A percentile compares a stretch with the other conserved stretches of the same genome.
phyloP scores from a whole-genome alignment of 2,113 vertebrate species.

The Promerops cafer region DNA sequence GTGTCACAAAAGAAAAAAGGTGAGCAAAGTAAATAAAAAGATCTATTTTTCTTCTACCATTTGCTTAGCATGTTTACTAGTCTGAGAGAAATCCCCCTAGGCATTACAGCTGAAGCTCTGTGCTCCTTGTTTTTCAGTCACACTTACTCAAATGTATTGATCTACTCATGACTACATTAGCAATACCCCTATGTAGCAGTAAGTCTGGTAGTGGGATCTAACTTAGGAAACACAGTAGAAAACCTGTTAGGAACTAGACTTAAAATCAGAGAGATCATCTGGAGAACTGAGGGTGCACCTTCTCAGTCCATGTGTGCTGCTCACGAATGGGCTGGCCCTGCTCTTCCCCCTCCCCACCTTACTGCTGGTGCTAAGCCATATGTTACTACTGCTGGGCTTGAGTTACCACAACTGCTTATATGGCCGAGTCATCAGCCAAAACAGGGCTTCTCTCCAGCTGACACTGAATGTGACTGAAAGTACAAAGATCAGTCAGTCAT shows the following conservation, averaged over 20 bases:
- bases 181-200: background rate
- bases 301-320: background rate
- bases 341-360: background rate
- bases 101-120: background rate
- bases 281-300: background rate
- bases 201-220: background rate
- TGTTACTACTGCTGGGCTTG: background rate
- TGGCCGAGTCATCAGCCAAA: background rate
- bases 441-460: background rate
- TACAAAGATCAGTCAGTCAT: background rate
- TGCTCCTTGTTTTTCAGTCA: background rate
- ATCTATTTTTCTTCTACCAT: background rate
- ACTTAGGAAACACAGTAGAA: background rate
- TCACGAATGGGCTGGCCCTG: background rate
- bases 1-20: background rate
- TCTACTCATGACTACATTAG: background rate
- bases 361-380: background rate
- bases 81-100: background rate
- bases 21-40: background rate
- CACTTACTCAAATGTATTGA: background rate
- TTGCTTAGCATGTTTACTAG: background rate
- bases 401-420: background rate
- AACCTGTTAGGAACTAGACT: background rate
- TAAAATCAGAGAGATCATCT: background rate
- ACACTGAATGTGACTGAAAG: background rate